Percentiles rank a stretch among this genome's conserved stretches.
phyloP scores from a whole-genome alignment of 35 echinoderm and acorn worm species.

The Lytechinus variegatus region DNA sequence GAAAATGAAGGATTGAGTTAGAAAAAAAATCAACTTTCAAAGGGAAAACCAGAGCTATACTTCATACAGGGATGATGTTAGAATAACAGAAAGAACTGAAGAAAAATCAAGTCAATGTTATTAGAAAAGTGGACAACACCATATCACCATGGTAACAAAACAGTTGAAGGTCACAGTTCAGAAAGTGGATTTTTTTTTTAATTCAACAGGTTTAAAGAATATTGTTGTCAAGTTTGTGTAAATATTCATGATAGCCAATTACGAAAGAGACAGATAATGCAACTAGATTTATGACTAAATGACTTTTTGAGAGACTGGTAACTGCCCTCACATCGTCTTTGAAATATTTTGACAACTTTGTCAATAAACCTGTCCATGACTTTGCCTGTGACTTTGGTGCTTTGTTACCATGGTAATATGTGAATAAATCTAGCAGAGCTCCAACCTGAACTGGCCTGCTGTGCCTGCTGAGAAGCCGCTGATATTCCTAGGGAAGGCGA shows the following conservation, averaged over 20 bases:
- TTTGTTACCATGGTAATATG: background rate
- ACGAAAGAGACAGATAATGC: background rate
- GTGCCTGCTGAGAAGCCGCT: background rate
- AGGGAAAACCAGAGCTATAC: background rate
- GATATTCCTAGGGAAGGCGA: background rate
- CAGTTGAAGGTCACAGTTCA: background rate
- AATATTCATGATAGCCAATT: background rate
- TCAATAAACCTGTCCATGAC: background rate
- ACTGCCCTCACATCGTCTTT: background rate
- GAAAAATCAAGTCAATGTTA: background rate
- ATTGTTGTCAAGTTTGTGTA: background rate
- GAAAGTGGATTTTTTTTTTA: no score
- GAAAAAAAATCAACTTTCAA: background rate
- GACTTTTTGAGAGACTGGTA: background rate
- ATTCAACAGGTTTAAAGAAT: background rate
- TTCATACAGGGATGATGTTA: background rate
- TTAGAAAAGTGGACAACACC: background rate
- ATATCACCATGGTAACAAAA: background rate
- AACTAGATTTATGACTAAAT: background rate
- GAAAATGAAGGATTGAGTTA: no score
- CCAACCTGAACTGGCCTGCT: slow-evolving; percentile 29
- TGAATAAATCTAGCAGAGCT: background rate
- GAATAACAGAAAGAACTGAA: background rate
- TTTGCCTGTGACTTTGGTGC: background rate
- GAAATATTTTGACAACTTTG: background rate